Conservation (phyloP, 2,888 invertebrate genomes). For the Papilio elwesi region DNA sequence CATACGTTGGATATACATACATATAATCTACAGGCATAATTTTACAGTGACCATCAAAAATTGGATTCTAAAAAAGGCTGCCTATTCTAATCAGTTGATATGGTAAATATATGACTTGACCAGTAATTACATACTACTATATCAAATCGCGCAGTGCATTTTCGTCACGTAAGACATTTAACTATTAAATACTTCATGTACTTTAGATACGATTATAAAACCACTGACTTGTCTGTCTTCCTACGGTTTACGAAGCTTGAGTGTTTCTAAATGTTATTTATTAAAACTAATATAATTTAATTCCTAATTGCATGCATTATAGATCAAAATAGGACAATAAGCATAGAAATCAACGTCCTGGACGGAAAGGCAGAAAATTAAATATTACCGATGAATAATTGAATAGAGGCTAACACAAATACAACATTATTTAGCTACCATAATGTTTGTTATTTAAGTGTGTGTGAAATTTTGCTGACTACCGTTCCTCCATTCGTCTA, state of each 20-base stretch:
- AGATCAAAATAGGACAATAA: slow-evolving; percentile 5
- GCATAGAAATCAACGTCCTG: slow-evolving; percentile 30
- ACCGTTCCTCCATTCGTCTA: no score
- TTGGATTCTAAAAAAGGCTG: no score
- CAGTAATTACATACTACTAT: slow-evolving; percentile 67
- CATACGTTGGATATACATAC: no score
- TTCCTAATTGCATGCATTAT: neutral
- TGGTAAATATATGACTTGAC: slow-evolving; percentile 57
- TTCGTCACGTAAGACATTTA: slow-evolving; percentile 32
- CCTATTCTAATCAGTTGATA: slow-evolving; percentile 52
- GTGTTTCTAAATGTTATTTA: neutral
- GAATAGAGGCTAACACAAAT: neutral
- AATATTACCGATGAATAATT: neutral
- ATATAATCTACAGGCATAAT: no score
- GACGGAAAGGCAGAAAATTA: slow-evolving; percentile 40
- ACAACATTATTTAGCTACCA: neutral
- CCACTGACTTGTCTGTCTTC: neutral
- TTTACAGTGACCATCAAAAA: no score
- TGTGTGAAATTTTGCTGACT: neutral
- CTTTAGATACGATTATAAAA: neutral
- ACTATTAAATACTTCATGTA: slow-evolving; percentile 11
- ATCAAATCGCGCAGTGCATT: slow-evolving; percentile 80
- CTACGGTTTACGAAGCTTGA: neutral
- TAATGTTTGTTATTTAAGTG: neutral
- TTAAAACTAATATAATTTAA: slow-evolving; percentile 1